Base-by-base conservation (phyloP, 2,797 vertebrate genomes). In the Chaunax sp. region DNA sequence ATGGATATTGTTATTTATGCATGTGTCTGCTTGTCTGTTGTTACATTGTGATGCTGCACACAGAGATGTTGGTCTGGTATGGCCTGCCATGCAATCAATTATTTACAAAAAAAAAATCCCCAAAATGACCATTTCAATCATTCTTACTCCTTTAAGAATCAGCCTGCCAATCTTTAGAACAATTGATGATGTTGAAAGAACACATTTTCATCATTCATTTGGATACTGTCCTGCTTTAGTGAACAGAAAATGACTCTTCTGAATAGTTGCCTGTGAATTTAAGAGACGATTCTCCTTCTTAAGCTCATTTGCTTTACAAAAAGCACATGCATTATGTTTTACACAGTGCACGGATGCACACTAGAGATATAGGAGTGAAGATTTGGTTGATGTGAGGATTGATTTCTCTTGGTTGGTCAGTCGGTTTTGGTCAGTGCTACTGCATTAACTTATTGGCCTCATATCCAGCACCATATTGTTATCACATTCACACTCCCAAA, bases 351-450 rank as follows among this genome's bases (percentile, higher is more conserved):
- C 12, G 72, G 23, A 67, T 37, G 22, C 5, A 37, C 6, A n/a
- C 12, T 1, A 22, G 25, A 40, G 20, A 55, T 60, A 18, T 22
- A 55, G 22, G 19, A 66, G 14, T 18, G 20, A 14, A 16, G 18
- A 64, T 69, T 70, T 28, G 35, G 43, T 41, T 70, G 47, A 72
- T 49, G 28, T 60, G 41, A 35, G 41, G 13, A 55, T n/a, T 38
- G 20, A 67, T 72, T 62, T 64, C 43, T 56, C 38, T 20, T 18
- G 30, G 15, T 38, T 44, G 33, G 67, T 78, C 64, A 50, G 35
- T 18, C 19, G 40, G 2, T 25, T 61, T 56, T 54, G 40, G 54
- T 55, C 18, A 28, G 46, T 55, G 33, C 28, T 56, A 45, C 38
- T 43, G 49, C 35, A 50, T 45, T 54, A 16, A 61, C 18, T 14